Conservation (phyloP, 2,797 vertebrate genomes). For the Balearica regulorum region DNA sequence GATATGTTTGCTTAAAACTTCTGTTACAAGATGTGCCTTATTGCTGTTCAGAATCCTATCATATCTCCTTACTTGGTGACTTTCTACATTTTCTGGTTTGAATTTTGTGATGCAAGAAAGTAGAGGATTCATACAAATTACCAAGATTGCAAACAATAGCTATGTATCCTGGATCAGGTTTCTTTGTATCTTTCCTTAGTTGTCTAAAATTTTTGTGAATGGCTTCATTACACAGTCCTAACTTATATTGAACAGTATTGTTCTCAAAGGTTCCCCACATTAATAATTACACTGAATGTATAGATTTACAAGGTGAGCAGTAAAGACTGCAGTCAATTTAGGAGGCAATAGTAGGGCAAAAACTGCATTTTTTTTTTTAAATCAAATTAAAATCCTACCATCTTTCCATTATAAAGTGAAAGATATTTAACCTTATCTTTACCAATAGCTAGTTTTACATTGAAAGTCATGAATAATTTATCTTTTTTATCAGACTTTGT, state of each 20-base stretch:
- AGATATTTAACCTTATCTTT: background rate
- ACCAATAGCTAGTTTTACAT: background rate
- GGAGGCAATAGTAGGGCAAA: background rate
- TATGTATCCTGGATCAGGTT: background rate
- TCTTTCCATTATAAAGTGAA: background rate
- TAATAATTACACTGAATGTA: background rate
- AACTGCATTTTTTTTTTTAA: background rate
- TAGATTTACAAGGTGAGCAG: background rate
- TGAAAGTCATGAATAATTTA: background rate
- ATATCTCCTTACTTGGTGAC: background rate
- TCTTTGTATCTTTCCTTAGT: background rate
- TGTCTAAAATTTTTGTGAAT: background rate
- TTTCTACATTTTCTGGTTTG: background rate
- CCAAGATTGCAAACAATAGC: background rate
- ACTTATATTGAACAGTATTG: background rate
- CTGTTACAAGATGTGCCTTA: background rate
- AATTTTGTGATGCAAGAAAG: background rate
- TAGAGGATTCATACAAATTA: background rate
- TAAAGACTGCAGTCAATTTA: background rate
- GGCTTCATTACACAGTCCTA: background rate
- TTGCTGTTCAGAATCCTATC: background rate
- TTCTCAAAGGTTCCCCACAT: background rate
- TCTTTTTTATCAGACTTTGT: background rate
- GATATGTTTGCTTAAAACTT: background rate
- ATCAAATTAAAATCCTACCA: background rate